A percentile compares a stretch with the other conserved stretches of the same genome.
These are phyloP conservation scores for Neolamprologus kungweensis DNA, from an alignment of 2,113 vertebrate species.

Conservation along the genomic window DNA sequence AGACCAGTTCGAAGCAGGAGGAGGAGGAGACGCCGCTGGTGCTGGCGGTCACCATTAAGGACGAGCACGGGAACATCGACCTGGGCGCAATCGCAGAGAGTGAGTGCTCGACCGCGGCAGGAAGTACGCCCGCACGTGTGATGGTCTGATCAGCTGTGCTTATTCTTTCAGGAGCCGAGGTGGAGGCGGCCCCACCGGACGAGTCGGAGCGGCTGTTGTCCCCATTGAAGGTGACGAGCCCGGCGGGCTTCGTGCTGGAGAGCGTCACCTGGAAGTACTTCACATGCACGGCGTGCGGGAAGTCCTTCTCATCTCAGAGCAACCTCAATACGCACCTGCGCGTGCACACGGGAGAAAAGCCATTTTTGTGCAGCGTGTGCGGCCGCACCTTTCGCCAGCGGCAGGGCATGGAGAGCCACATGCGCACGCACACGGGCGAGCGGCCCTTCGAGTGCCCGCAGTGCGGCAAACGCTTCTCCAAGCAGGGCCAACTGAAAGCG, in stretches of 20 bases:
- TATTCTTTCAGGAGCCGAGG: conserved; percentile 18
- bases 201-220: background rate
- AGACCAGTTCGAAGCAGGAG: background rate
- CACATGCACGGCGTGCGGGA: conserved; percentile 48
- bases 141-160: background rate
- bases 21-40: conserved; percentile 24
- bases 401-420: conserved; percentile 55
- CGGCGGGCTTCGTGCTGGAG: background rate
- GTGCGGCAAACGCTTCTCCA: conserved; percentile 65
- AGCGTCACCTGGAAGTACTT: conserved; percentile 22
- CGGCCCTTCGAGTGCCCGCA: conserved; percentile 44
- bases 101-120: conserved; percentile 1
- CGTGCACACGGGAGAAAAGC: conserved; percentile 55
- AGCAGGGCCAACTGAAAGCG: conserved; percentile 61
- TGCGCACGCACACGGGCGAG: conserved; percentile 44
- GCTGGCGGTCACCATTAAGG: conserved; percentile 47
- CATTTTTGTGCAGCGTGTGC: conserved; percentile 54
- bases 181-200: background rate
- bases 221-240: rapidly evolving
- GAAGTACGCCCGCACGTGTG: background rate
- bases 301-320: conserved; percentile 51
- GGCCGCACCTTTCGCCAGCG: conserved; percentile 51
- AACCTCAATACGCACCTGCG: conserved; percentile 46
- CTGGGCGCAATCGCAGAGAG: conserved; percentile 43
- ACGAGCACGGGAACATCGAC: conserved; percentile 50